phyloP scores from a whole-genome alignment of 2,888 invertebrate genomes.

The Eupithecia subfuscata region DNA sequence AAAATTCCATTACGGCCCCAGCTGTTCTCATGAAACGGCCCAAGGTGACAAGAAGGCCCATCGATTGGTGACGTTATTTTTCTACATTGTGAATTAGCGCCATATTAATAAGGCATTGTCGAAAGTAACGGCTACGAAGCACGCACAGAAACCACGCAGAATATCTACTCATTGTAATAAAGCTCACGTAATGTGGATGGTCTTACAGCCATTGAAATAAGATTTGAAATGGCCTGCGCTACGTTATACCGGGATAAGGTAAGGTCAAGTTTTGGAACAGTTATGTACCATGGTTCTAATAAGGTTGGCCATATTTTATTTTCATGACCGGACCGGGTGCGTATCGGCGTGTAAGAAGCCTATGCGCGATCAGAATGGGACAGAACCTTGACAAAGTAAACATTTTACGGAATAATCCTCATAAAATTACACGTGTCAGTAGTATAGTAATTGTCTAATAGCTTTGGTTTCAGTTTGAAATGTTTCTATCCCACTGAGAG shows the following conservation, averaged over 20 bases:
- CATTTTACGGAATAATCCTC: background rate
- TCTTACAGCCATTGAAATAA: conserved; percentile 10
- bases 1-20: conserved; percentile 40
- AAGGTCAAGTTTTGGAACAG: conserved; percentile 20
- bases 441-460: background rate
- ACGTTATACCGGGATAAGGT: background rate
- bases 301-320: conserved; percentile 13
- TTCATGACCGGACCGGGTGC: background rate
- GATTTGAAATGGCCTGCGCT: background rate
- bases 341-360: background rate
- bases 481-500: background rate
- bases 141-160: conserved; percentile 37
- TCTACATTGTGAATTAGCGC: conserved; percentile 36
- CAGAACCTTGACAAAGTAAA: no score
- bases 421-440: background rate
- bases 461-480: background rate
- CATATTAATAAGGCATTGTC: conserved; percentile 37
- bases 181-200: background rate
- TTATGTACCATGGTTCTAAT: conserved; percentile 11
- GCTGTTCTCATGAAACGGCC: conserved; percentile 34
- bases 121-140: conserved; percentile 37
- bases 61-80: conserved; percentile 42
- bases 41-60: conserved; percentile 46
- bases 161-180: conserved; percentile 19
- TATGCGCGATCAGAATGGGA: background rate